Evolutionary conservation across 2,113 vertebrate species (phyloP), one percentile per base, ranked within the genome.

Genomic region (Conger conger): DNA sequence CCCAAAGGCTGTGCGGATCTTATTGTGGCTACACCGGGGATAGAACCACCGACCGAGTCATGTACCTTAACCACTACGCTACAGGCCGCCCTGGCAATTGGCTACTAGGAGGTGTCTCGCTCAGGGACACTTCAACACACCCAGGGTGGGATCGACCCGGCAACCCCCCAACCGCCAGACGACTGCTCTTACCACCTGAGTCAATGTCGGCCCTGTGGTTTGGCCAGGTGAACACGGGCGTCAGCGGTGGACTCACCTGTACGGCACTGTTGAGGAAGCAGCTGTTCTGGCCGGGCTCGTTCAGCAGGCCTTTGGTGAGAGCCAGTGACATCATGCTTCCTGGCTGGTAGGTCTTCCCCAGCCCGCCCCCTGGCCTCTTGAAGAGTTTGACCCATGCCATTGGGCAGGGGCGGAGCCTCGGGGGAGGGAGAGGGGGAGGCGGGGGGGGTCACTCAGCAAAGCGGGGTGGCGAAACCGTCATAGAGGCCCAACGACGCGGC

Each of bases 261-360:
- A 99, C 97, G 40, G 98, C 98, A 45, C 98, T 99, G 90, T 99
- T 99, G n/a, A 99, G 96, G 91, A 99, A 99, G 93, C 98, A 99
- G 93, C 96, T 99, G 90, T 99, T 99, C 90, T 99, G 98, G 20
- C 98, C 98, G 0, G 98, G 98, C 87, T 99, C 98, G 33, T 99
- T 99, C 81, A 99, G 93, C 53, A 99, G 93, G 89, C 98, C 98
- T 92, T 99, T 98, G 86, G 98, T 99, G 83, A 98, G 97, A 0
- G 98, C 98, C 8, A 99, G 91, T 0, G 98, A 99, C 54, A 99
- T 91, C 94, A 99, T 95, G 86, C 98, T 99, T 88, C 98, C 98
- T 38, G 98, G 97, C 82, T 98, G 98, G 90, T 99, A 99, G 68
- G 95, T 96, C 91, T 97, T 99, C 87, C 97, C 96, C 87, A 99